phyloP scores from a whole-genome alignment of 1,140 invertebrate species.

The Chironomus tepperi region DNA sequence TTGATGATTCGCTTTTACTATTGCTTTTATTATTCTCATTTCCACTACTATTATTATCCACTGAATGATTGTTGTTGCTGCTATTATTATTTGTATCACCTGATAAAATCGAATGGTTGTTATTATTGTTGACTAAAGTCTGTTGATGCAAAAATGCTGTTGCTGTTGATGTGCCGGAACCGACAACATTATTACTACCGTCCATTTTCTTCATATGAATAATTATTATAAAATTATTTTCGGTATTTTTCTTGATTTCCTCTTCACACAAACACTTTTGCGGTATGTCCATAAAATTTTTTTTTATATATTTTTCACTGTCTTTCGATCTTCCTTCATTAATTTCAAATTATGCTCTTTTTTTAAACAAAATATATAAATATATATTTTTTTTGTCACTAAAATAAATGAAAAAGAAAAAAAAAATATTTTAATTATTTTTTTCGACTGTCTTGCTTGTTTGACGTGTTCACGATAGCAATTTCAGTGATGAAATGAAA shows the following conservation, averaged over 20 bases:
- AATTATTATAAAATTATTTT: neutral
- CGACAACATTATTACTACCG: neutral
- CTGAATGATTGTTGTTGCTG: neutral
- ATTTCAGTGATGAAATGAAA: no score
- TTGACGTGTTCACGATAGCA: no score
- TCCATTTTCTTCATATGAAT: constrained; percentile 19
- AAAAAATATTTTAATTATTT: no score
- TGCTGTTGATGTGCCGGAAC: neutral
- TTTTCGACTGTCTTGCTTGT: no score
- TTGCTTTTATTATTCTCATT: neutral
- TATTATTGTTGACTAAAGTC: neutral
- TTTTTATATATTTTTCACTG: neutral
- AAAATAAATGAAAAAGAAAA: no score
- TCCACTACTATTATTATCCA: neutral
- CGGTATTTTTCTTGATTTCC: neutral
- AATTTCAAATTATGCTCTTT: neutral
- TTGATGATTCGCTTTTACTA: neutral
- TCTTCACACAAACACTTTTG: neutral
- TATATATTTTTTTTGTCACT: no score
- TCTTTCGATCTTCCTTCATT: neutral
- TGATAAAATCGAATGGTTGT: neutral
- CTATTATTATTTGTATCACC: constrained; percentile 9
- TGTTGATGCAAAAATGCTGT: neutral
- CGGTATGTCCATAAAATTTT: constrained; percentile 11
- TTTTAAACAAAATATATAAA: no score